A percentile compares a stretch with the other conserved stretches of the same genome.
These are phyloP conservation scores for Apamea crenata DNA, from an alignment of 2,888 invertebrate species.

Conservation along the genomic window DNA sequence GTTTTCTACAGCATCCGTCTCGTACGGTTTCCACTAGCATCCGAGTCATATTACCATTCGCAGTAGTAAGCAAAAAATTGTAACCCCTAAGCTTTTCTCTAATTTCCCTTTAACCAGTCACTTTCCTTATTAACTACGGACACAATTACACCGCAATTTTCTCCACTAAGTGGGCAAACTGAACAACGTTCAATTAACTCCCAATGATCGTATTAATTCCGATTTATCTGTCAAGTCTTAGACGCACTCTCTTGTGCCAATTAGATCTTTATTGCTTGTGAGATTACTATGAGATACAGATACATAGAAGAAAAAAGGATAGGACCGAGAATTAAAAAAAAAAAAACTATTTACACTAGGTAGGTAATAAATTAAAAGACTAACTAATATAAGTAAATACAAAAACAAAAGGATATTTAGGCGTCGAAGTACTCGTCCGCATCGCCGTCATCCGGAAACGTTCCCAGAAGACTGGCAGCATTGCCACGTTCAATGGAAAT, in stretches of 20 bases:
- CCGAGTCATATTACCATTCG: not conserved
- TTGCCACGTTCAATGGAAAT: too few species aligned
- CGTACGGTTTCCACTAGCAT: not conserved
- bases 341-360: not conserved
- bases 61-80: not conserved
- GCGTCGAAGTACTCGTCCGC: too few species aligned
- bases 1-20: not conserved
- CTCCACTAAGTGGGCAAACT: constrained; percentile 42
- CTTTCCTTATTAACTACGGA: constrained; percentile 49
- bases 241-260: constrained; percentile 66
- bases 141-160: constrained; percentile 62
- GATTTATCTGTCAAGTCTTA: constrained; percentile 67
- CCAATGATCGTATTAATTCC: constrained; percentile 66
- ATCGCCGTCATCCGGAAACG: too few species aligned
- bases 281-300: constrained; percentile 28
- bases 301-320: not conserved
- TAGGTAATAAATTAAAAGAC: too few species aligned
- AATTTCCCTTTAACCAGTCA: constrained; percentile 36
- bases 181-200: constrained; percentile 67
- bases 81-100: constrained; percentile 39
- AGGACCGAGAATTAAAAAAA: not conserved
- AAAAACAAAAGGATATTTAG: too few species aligned
- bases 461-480: too few species aligned
- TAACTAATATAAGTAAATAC: too few species aligned
- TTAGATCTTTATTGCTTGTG: constrained; percentile 58